Conservation (phyloP, 2,113 vertebrate genomes). For the Nycticorax nycticorax region DNA sequence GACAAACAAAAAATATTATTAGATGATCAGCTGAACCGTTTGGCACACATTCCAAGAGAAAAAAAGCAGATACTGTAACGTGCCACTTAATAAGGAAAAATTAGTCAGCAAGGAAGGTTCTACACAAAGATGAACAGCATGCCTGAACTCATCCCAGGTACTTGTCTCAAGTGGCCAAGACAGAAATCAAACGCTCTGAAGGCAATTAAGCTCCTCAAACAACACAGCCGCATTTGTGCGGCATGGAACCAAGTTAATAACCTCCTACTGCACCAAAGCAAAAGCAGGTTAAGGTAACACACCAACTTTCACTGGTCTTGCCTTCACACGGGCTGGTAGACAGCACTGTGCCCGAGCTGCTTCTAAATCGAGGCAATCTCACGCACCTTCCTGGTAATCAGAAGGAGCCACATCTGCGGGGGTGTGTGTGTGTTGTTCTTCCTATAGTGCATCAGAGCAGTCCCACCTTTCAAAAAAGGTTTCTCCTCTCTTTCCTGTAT, state of each 20-base stretch:
- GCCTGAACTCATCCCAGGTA: neutral
- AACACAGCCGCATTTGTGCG: neutral
- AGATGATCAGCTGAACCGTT: neutral
- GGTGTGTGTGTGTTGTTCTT: neutral
- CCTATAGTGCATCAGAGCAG: fast-evolving
- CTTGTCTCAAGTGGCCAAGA: neutral
- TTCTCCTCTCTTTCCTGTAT: neutral
- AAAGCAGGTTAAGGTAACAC: neutral
- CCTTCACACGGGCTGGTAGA: neutral
- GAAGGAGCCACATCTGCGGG: neutral
- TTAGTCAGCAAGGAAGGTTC: neutral
- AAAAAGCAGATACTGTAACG: neutral
- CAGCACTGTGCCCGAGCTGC: fast-evolving
- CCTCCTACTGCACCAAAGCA: neutral
- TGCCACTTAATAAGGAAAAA: neutral
- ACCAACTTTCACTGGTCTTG: neutral
- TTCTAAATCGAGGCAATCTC: neutral
- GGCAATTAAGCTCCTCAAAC: neutral
- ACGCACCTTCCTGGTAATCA: no score
- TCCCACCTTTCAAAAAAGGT: fast-evolving
- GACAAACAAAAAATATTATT: neutral
- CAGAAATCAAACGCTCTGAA: neutral
- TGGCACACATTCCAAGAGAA: neutral
- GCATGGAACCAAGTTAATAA: neutral
- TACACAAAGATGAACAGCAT: neutral